Evolutionary conservation across 2,797 vertebrate genomes (phyloP), one percentile per base, ranked within the genome.

Genomic region (Holocentrus rufus): DNA sequence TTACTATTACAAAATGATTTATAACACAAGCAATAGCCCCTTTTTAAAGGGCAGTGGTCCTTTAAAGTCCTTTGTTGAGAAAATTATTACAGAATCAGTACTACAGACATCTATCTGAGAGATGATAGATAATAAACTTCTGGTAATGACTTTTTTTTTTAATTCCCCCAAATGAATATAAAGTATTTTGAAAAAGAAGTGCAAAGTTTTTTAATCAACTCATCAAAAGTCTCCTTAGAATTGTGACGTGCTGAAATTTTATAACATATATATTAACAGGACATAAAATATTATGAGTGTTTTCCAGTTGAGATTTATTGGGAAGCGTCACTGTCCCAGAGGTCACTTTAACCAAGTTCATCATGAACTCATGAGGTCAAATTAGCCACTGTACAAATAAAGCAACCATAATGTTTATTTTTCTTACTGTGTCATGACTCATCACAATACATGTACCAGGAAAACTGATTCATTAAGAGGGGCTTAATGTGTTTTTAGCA

Each of bases 281-380:
- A 17, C 5, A 6, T 27, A 27, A 27, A 27, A 27, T 27, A 27
- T 27, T 15, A 0, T 0, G 7, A 36, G 34, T 36, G 5, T 36
- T 36, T 63, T 56, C 13, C 36, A 34, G n/a, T 44, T 65, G 7
- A 46, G 31, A 31, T 20, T 34, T 15, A 63, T 5, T 34, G 20
- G 61, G 17, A 52, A 2, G 30, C 25, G 17, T 22, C 10, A 8
- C 50, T 23, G 9, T 20, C 34, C 42, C 14, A 39, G 6, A 27
- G 68, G 74, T 87, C 83, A 70, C 22, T 23, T 36, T 69, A 46
- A 79, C 78, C 67, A 5, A 53, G n/a, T 7, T 6, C 25, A 15
- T 14, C 1, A 22, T 9, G 4, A 53, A n/a, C 6, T 18, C 25
- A 27, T 8, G 1, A 52, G 60, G 70, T 79, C 53, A 56, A 18